Conservation (phyloP, 2,797 vertebrate species). For the Chromobotia macracanthus region DNA sequence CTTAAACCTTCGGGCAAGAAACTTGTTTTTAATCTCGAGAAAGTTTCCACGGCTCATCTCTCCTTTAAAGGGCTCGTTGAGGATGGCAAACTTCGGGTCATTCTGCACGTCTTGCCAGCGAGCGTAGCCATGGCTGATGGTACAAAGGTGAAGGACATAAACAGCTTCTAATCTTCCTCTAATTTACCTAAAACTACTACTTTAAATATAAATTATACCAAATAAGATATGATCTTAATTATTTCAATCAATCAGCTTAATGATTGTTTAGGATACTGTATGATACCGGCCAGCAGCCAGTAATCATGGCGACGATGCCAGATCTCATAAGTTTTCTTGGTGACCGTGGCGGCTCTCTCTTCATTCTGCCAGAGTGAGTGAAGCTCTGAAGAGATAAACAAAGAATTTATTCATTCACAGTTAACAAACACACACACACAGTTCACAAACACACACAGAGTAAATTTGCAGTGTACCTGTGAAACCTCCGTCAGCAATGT, state of each 20-base stretch:
- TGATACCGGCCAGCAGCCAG: constrained; percentile 96
- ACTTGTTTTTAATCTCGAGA: constrained; percentile 99
- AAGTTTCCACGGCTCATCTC: constrained; percentile 99
- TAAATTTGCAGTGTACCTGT: constrained; percentile 80
- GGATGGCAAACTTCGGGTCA: constrained; percentile 94
- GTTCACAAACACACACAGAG: constrained; percentile 14
- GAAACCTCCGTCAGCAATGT: constrained; percentile 98
- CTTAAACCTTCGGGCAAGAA: constrained; percentile 96
- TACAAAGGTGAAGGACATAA: constrained; percentile 69
- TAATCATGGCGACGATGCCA: constrained; percentile 99
- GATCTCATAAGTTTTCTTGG: constrained; percentile 98
- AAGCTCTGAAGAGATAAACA: constrained; percentile 78
- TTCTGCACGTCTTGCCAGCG: constrained; percentile 99
- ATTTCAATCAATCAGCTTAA: not conserved
- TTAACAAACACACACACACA: constrained; percentile 3
- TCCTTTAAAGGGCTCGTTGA: constrained; percentile 98
- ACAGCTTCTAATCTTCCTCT: not conserved
- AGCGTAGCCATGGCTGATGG: constrained; percentile 91
- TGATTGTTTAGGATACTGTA: constrained; percentile 90
- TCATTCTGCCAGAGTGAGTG: constrained; percentile 99
- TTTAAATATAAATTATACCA: too few species aligned
- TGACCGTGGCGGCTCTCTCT: constrained; percentile 94
- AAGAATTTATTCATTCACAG: constrained; percentile 37
- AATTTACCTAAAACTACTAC: not conserved
- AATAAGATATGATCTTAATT: not conserved